Evolutionary conservation across 2,797 vertebrate genomes (phyloP).

Genomic region (Chrysocyon brachyurus): DNA sequence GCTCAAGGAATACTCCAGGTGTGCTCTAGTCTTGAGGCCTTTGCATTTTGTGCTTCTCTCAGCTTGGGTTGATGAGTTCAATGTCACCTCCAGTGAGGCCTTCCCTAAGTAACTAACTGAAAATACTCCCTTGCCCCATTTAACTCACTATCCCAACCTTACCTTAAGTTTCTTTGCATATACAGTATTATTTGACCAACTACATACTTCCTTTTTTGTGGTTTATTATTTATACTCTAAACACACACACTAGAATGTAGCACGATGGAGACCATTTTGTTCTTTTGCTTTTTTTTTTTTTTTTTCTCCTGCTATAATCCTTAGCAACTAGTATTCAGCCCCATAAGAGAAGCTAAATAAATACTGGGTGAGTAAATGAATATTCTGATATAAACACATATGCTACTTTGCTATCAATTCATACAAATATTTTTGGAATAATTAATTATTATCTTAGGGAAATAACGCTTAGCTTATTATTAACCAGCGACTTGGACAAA

Average conservation of each 20-base stretch:
- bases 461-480: slow-evolving; percentile 10
- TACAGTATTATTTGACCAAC: background rate
- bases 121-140: background rate
- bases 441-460: background rate
- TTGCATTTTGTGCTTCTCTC: background rate
- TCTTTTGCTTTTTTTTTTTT: background rate
- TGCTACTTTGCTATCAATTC: slow-evolving; percentile 24
- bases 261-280: background rate
- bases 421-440: slow-evolving; percentile 8
- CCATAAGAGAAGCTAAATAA: background rate
- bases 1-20: accelerated
- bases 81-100: background rate
- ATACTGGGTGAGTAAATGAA: background rate
- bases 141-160: background rate
- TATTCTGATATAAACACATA: slow-evolving; percentile 38
- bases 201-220: background rate
- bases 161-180: background rate
- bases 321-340: background rate
- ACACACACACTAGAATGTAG: background rate
- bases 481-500: slow-evolving; percentile 4
- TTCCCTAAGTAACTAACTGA: background rate
- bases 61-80: background rate
- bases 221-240: background rate
- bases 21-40: too few species aligned
- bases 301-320: background rate